Evolutionary conservation across 2,797 vertebrate species (phyloP).

Genomic region (Cossypha caffra): DNA sequence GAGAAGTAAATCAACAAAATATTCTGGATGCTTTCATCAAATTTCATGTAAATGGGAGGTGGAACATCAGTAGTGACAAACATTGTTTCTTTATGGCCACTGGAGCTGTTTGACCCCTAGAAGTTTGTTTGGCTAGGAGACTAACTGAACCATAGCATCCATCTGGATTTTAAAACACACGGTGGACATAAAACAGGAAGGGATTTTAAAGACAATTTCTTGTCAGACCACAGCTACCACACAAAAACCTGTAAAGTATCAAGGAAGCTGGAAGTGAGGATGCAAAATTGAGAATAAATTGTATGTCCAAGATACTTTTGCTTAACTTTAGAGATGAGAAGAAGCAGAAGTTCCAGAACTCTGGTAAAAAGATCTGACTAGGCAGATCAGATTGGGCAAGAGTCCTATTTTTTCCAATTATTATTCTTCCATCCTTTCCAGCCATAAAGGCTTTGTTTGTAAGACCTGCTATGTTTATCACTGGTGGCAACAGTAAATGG

Average conservation of each 20-base stretch:
- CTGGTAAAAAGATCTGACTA: not conserved
- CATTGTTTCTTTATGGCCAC: not conserved
- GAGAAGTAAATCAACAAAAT: not conserved
- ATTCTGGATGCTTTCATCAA: not conserved
- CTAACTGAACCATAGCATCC: not conserved
- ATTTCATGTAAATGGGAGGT: not conserved
- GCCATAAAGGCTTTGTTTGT: not conserved
- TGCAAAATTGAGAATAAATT: not conserved
- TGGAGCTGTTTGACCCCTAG: not conserved
- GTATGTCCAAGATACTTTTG: not conserved
- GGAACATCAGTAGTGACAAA: not conserved
- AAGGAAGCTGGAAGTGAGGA: not conserved
- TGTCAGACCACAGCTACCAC: not conserved
- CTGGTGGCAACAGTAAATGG: slow-evolving; percentile 37
- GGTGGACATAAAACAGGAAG: not conserved
- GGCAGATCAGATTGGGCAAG: not conserved
- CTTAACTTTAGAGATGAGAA: not conserved
- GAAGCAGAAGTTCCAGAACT: not conserved
- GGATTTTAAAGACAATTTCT: not conserved
- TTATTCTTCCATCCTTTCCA: not conserved
- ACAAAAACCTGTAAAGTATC: not conserved
- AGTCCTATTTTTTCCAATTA: not conserved
- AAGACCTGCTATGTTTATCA: slow-evolving; percentile 2
- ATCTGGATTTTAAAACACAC: not conserved
- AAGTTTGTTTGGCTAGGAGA: not conserved